phyloP scores from a whole-genome alignment of 92 coral and sea anemone species.

The Epizoanthus illoricatus region DNA sequence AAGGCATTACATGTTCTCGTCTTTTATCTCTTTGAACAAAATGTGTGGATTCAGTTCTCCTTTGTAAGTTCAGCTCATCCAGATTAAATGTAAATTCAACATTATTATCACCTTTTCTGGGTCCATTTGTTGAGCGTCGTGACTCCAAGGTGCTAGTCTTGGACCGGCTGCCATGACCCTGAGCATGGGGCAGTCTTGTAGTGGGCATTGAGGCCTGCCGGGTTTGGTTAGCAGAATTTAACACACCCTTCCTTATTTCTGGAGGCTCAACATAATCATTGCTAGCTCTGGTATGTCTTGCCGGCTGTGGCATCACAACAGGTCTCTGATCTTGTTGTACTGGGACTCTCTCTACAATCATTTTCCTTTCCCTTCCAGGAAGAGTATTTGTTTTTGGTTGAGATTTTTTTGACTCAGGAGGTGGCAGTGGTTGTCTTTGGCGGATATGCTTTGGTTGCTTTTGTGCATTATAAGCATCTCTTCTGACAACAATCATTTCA shows the following conservation, averaged over 20 bases:
- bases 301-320: not conserved
- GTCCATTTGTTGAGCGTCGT: slow-evolving; percentile 28
- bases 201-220: slow-evolving; percentile 33
- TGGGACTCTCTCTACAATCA: slow-evolving; percentile 31
- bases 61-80: slow-evolving; percentile 76
- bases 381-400: slow-evolving; percentile 21
- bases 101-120: slow-evolving; percentile 48
- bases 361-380: slow-evolving; percentile 1
- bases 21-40: slow-evolving; percentile 49
- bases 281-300: slow-evolving; percentile 9
- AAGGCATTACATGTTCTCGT: slow-evolving; percentile 65
- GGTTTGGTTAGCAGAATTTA: not conserved
- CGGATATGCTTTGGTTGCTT: slow-evolving; percentile 25
- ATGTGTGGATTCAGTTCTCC: slow-evolving; percentile 50
- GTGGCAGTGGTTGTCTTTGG: slow-evolving; percentile 27
- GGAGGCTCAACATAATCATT: slow-evolving; percentile 65
- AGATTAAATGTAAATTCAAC: slow-evolving; percentile 76
- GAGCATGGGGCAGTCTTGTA: slow-evolving; percentile 12
- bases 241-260: slow-evolving; percentile 20
- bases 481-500: slow-evolving; percentile 82
- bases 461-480: slow-evolving; percentile 42
- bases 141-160: slow-evolving; percentile 43
- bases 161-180: slow-evolving; percentile 33
- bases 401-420: slow-evolving; percentile 36
- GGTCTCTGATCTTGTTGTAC: not conserved